Evolutionary conservation across 2,888 invertebrate genomes (phyloP).

Genomic region (Spisula subtruncata): DNA sequence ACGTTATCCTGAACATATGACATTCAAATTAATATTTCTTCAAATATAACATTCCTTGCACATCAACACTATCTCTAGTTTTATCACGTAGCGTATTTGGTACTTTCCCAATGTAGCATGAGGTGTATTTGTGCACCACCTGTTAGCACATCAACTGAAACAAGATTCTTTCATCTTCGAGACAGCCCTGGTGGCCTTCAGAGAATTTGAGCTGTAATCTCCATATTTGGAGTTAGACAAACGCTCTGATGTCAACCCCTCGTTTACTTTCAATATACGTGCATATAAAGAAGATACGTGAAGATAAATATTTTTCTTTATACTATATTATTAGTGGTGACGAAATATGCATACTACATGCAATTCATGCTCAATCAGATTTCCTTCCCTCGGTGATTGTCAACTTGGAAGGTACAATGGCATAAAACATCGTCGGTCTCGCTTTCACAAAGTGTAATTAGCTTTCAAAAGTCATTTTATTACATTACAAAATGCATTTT

Average conservation of each 20-base stretch:
- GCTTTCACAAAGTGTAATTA: slow-evolving; percentile 12
- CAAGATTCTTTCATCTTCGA: too few species aligned
- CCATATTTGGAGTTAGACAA: neutral
- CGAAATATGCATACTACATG: neutral
- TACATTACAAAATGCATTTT: slow-evolving; percentile 22
- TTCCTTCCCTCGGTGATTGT: neutral
- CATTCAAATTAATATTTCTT: neutral
- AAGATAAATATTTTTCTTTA: neutral
- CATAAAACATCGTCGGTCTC: neutral
- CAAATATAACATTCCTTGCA: neutral
- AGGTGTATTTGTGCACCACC: too few species aligned
- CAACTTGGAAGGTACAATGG: neutral
- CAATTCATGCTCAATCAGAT: neutral
- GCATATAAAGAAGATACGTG: too few species aligned
- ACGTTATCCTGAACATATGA: neutral
- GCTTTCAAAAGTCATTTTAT: neutral
- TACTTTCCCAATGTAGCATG: slow-evolving; percentile 1
- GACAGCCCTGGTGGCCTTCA: too few species aligned
- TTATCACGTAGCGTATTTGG: neutral
- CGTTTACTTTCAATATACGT: neutral
- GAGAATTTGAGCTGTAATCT: too few species aligned
- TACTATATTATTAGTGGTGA: neutral
- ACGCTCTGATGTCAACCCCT: neutral
- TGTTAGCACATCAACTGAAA: too few species aligned
- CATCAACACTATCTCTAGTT: neutral